Evolutionary conservation across 2,888 invertebrate genomes (phyloP), one percentile per base, ranked within the genome.

Genomic region (Nineta flava): DNA sequence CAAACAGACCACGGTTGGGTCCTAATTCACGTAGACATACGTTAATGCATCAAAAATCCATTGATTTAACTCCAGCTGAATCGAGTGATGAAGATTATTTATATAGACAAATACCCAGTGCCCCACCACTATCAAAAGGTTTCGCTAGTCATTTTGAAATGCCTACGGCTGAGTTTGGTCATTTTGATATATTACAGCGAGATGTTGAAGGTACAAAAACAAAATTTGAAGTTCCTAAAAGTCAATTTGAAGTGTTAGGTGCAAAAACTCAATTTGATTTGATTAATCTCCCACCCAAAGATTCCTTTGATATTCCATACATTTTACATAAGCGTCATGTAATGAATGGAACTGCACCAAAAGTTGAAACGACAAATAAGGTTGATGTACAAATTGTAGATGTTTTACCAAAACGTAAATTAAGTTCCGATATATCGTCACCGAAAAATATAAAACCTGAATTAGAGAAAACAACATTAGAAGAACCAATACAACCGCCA

Each of bases 1-100:
- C 86, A 0, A 79, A 79, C 57, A 73, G 86, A 50, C 81, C 82
- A 53, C 73, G 84, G 13, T 70, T 85, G 49, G 82, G 79, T 51
- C 83, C 81, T 4, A 83, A 76, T 60, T 79, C 81, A 3, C 75
- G 86, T n/a, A 73, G 87, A 15, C 81, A 86, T 65, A 77, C 86
- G 26, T 63, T 87, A 19, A 87, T 83, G 80, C 87, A 87, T 65
- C 87, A 87, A 59, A 87, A 87, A 61, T 87, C 87, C 0, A 87
- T 87, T 52, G 87, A 87, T 60, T 66, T 87, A 26, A 87, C 87
- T 1, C 87, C 87, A 4, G 86, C 86, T 0, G 87, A 87, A 65
- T 87, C 87, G 0, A 86, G 87, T 52, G 87, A 87, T 59, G 87
- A 87, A 62, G 87, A 87, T 63, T 83, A 82, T 58, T 76, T 83